Base-by-base conservation (phyloP, 2,113 vertebrate species). In the Varanus salvator region DNA sequence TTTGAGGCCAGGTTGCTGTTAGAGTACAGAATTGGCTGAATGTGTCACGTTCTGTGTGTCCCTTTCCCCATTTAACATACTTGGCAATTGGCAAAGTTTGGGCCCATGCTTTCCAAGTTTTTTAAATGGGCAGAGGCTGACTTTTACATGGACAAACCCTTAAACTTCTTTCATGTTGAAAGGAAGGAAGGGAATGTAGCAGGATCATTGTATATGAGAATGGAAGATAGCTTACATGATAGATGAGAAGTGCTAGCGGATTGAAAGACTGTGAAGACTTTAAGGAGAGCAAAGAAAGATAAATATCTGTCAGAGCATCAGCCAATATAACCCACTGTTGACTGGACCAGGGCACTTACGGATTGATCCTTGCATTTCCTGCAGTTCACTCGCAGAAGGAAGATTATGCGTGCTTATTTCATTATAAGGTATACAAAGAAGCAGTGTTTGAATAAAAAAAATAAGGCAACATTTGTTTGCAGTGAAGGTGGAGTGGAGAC, bases 391-490 rank as follows among this genome's bases (percentile, higher is more conserved):
- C 34, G 27, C 9, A 75, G 38, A 72, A 83, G 80, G 71, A 84
- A 76, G 71, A 44, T 60, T 57, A 57, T 57, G 29, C 48, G 19
- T 64, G 38, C 34, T 75, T 17, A 76, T 9, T 88, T 82, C 78
- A 82, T 88, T 44, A 44, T 68, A 80, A 68, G 1, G 34, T 74
- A 54, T 48, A 75, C 80, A 88, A 60, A 44, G 68, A 50, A 82
- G 31, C 34, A 29, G 50, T 60, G 27, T 88, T 25, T 88, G 68
- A 44, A 48, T 83, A 88, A 88, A 74, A 34, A n/a, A 19, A 4
- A n/a, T 48, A 88, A 60, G n/a, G 21, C 12, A 74, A 74, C 34
- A 27, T 85, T 85, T 89, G 75, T 89, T 89, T 77, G 82, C 82
- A 44, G 34, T 85, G 75, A 85, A 85, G 64, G 75, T 85, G 83